Base-by-base conservation (phyloP, 2,888 invertebrate species). In the Gerosis bhagava region DNA sequence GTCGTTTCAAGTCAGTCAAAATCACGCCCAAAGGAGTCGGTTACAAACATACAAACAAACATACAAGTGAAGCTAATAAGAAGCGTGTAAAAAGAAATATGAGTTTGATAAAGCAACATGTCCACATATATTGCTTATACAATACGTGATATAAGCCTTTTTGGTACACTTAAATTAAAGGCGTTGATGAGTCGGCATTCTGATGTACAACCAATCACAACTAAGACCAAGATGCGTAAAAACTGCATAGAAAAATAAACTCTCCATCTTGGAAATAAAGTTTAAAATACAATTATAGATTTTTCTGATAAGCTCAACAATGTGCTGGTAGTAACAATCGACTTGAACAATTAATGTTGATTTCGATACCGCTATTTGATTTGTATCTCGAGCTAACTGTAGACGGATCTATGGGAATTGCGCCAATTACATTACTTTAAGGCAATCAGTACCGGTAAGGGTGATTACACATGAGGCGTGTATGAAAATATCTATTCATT, bases 271-370 rank as follows among this genome's bases (percentile, higher is more conserved):
- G 40, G 8, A 2, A 3, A 34, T 50, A 53, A 41, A 44, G 52
- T 35, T 28, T 37, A 25, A 17, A 28, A 51, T 46, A 11, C 29
- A 15, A 40, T 48, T 26, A 22, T 1, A 3, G 25, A 19, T 36
- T 42, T 43, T 19, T 36, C 13, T 22, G 44, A 45, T 50, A 49
- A 53, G 56, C 36, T 50, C 17, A 51, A 39, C 46, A 54, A 60
- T 39, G 56, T 54, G 50, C 59, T 60, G 11, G 55, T 57, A 60
- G 63, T 63, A 63, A 70, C 73, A 69, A 74, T 74, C 67, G 65
- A 57, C 59, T 63, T 65, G 68, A 76, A 81, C 81, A 81, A 81
- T 79, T 79, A 79, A 77, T 77, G 79, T 77, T 74, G 77, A 81
- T 78, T 77, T 66, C 69, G 70, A 77, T 76, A 71, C 76, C 74